Base-by-base conservation (phyloP, 2,888 invertebrate genomes). In the Agriopis marginaria region DNA sequence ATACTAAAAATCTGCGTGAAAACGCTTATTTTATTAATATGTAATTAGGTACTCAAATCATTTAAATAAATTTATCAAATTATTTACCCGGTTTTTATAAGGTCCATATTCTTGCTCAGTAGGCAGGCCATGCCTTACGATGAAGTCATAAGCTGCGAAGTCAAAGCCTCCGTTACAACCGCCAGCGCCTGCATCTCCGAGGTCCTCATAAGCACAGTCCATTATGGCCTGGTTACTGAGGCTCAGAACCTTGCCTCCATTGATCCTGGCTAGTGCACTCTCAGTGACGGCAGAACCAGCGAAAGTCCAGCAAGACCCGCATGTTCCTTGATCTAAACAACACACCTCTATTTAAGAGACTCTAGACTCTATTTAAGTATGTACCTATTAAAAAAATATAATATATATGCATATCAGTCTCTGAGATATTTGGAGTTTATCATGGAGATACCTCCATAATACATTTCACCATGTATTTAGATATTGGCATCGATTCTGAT, bases 111-210 rank as follows among this genome's bases (percentile, higher is more conserved):
- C 96, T 63, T 97, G 98, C 88, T 97, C 98, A 5, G 97, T 96
- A 0, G 98, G 97, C 42, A 99, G 90, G 9, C 91, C 91, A 59
- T 97, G 96, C 83, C 97, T 96, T 93, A 97, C 95, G 88, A 98
- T 97, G 97, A 97, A 99, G 72, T 96, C 95, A 82, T 98, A 99
- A 0, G 98, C 96, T 61, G 97, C 95, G 85, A 96, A 97, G 86
- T 98, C 98, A 89, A 97, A 97, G 10, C 98, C 98, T 8, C 98
- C 99, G 84, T 98, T 97, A 87, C 99, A 99, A 0, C 98, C 99
- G 83, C 96, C 96, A 80, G 96, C 97, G 39, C 98, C 98, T 1
- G 5, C 7, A 0, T 49, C 40, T 1, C 12, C 42, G 0, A 83
- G 94, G 97, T 40, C 95, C 95, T 62, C 67, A 40, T 79, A 91